These are phyloP conservation scores for Punctoribates punctum DNA, from an alignment of 2,888 invertebrate species.

Conservation along the genomic window DNA sequence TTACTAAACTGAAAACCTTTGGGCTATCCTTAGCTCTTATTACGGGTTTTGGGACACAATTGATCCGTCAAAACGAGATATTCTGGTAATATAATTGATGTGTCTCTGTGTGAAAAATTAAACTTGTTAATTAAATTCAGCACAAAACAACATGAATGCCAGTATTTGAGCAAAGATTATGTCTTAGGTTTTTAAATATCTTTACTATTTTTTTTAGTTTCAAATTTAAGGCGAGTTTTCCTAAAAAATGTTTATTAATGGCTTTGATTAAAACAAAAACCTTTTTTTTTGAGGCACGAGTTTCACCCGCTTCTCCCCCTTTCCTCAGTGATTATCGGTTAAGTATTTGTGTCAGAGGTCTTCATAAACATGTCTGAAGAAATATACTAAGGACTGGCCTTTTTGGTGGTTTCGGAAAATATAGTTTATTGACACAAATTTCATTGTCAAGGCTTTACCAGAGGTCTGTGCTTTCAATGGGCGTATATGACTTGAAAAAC, in stretches of 20 bases:
- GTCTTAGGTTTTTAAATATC: not conserved
- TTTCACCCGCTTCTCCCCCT: not conserved
- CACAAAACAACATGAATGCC: not conserved
- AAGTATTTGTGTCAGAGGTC: not conserved
- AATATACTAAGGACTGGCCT: not conserved
- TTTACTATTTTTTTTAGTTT: not conserved
- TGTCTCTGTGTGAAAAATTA: not conserved
- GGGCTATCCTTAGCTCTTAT: not conserved
- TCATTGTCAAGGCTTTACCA: conserved; percentile 2
- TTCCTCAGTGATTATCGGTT: not conserved
- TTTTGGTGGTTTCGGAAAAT: not conserved
- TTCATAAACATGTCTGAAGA: not conserved
- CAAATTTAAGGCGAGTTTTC: not conserved
- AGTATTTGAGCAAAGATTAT: not conserved
- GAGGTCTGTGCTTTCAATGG: not conserved
- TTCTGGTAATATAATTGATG: not conserved
- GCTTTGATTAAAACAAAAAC: not conserved
- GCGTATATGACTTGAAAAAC: too few species aligned
- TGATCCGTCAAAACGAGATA: not conserved
- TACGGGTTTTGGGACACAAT: not conserved
- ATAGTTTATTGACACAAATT: conserved; percentile 12
- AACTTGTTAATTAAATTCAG: not conserved
- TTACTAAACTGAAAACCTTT: not conserved
- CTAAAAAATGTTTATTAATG: not conserved
- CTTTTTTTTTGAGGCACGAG: not conserved